Percentiles rank a stretch among this genome's conserved stretches.
Evolutionary conservation across 2,113 vertebrate species (phyloP).

Genomic region (Myrmecophaga tridactyla): DNA sequence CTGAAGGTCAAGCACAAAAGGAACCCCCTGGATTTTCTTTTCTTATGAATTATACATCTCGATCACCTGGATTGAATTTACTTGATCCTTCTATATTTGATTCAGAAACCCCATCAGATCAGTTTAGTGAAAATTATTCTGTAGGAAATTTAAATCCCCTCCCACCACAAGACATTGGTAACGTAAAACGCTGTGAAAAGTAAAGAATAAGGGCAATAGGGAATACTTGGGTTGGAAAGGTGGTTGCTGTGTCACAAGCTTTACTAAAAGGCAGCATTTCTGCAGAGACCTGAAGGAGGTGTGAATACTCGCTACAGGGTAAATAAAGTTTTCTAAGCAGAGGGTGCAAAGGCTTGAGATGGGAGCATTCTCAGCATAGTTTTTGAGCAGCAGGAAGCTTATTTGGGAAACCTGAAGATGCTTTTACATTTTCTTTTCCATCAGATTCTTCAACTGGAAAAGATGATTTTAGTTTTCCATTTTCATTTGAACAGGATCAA

Average conservation of each 20-base stretch:
- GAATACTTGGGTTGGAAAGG: background rate
- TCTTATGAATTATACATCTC: too few relatives aligned
- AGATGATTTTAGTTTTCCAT: constrained; percentile 85
- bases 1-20: constrained; percentile 76
- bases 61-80: too few relatives aligned
- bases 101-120: too few relatives aligned
- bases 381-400: constrained; percentile 78
- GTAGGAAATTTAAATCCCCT: too few relatives aligned
- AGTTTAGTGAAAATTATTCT: too few relatives aligned
- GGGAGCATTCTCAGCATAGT: background rate
- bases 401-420: constrained; percentile 84
- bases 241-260: too few relatives aligned
- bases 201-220: background rate
- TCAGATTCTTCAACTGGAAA: constrained; percentile 80
- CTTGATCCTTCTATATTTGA: too few relatives aligned
- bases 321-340: background rate
- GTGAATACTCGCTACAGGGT: background rate
- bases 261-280: background rate
- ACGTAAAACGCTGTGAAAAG: background rate
- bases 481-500: constrained; percentile 86
- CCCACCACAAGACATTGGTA: too few relatives aligned
- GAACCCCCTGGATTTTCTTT: too few relatives aligned
- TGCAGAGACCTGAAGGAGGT: constrained; percentile 3
- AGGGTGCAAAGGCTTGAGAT: background rate
- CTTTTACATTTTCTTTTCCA: constrained; percentile 84